Percentiles rank a stretch among this genome's conserved stretches.
Conservation (phyloP, 37 sponge, comb jelly and placozoan genomes). For the Cliona cf. orientalis region DNA sequence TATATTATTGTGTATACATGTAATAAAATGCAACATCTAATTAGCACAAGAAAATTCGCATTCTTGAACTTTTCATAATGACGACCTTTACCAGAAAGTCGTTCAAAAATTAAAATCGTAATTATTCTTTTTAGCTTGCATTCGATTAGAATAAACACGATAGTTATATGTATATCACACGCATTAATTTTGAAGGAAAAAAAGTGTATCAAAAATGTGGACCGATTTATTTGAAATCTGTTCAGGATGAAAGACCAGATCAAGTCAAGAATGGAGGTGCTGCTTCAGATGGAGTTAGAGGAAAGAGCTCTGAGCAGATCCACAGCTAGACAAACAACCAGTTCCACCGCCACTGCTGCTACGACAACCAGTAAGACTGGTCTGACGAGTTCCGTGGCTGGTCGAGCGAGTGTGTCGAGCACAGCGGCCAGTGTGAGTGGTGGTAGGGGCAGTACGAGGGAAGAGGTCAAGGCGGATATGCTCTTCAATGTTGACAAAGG, state of each 20-base stretch:
- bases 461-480: conserved; percentile 35
- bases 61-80: too few relatives aligned
- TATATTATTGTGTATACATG: too few relatives aligned
- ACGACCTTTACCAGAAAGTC: too few relatives aligned
- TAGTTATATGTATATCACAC: too few relatives aligned
- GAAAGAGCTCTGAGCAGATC: background rate
- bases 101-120: too few relatives aligned
- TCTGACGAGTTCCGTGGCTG: background rate
- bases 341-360: background rate
- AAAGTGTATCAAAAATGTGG: too few relatives aligned
- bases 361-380: background rate
- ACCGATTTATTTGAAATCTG: too few relatives aligned
- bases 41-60: too few relatives aligned
- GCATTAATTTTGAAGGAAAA: too few relatives aligned
- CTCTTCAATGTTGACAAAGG: conserved; percentile 53
- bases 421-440: background rate
- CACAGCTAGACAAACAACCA: background rate
- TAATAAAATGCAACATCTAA: too few relatives aligned
- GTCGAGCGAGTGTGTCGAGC: background rate
- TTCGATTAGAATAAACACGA: too few relatives aligned
- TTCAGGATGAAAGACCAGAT: conserved; percentile 65
- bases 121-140: too few relatives aligned
- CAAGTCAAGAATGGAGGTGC: conserved; percentile 59
- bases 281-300: conserved; percentile 34
- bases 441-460: background rate